Evolutionary conservation across 2,113 vertebrate genomes (phyloP), one percentile per base, ranked within the genome.

Genomic region (Daboia siamensis): DNA sequence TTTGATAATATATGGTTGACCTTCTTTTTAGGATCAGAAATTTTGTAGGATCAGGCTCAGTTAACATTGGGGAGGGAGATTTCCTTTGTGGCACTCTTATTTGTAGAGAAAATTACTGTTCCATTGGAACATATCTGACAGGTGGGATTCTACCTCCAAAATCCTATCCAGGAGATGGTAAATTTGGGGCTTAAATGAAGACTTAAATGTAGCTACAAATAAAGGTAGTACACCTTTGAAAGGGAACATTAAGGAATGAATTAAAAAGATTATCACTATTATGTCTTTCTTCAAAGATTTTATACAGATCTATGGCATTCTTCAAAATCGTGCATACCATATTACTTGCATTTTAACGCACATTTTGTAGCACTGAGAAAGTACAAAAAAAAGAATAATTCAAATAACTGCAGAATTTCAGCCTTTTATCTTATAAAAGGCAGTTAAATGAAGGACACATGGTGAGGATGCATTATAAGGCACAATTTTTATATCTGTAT

Each of bases 81-180:
- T 39, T 80, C 15, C 15, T 39, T 39, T 80, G 17, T 80, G 33
- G 33, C 17, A 20, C 9, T 39, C 33, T 44, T 17, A 80, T 80
- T 5, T 33, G 84, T 4, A 44, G 33, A 80, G 33, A 44, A 80
- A 8, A 44, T 39, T 80, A 80, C 33, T 80, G 44, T 9, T 80
- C 17, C 74, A 80, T 8, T 90, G 20, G 46, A 23, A 21, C 44
- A 46, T 11, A 48, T 93, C n/a, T 94, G 90, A 90, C 80, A 48
- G 64, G 51, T 11, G 26, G 88, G 26, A 8, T 46, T 23, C 39
- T 93, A 92, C 52, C n/a, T 69, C 84, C 94, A 90, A 85, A 92
- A 61, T 91, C 20, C 87, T 57, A 89, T 86, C 86, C 91, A 86
- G 88, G 56, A 69, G 93, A 90, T 1, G 0, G n/a, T 92, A 59